Evolutionary conservation across 2,797 vertebrate species (phyloP), one percentile per base, ranked within the genome.

Genomic region (Astyanax mexicanus): DNA sequence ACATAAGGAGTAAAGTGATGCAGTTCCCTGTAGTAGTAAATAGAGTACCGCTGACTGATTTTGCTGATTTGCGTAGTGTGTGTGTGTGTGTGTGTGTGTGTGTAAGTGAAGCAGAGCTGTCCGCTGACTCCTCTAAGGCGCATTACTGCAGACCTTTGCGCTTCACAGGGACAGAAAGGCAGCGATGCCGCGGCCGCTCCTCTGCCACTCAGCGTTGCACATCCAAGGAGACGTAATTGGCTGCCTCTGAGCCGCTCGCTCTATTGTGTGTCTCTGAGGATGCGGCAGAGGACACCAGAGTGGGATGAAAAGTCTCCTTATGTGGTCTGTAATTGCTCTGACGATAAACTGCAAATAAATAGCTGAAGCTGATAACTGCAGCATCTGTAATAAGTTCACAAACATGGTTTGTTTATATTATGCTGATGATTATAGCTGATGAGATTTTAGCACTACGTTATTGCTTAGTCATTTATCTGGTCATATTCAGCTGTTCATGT

Each of bases 141-240:
- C 42, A 21, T 60, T 61, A 72, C 27, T 72, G 40, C 55, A 61
- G 40, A 45, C 40, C 40, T 47, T 5, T 60, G 40, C 1, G n/a
- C 60, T 44, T 72, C 40, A 29, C 25, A 32, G 42, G 54, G 27
- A 47, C n/a, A 45, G 52, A 51, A 35, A 35, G 45, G 27, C 32
- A 45, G 44, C 17, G 29, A 13, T 4, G n/a, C 40, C 5, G 40
- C 11, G 69, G 54, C 42, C 29, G 40, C 19, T 58, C n/a, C 69
- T 60, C 51, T 54, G 60, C 49, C 65, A 62, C 21, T 51, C 45
- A 23, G 54, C 19, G 17, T 49, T 23, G 29, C 32, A 69, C 55
- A 61, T 38, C 44, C 55, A 42, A n/a, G 17, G 60, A 71, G 49
- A 66, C 49, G 8, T 79, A 74, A 66, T 72, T 68, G 69, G 25